A percentile compares a stretch with the other conserved stretches of the same genome.
These are phyloP conservation scores for Drosophila nikananu DNA, from an alignment of 1,140 invertebrate species.

Conservation along the genomic window DNA sequence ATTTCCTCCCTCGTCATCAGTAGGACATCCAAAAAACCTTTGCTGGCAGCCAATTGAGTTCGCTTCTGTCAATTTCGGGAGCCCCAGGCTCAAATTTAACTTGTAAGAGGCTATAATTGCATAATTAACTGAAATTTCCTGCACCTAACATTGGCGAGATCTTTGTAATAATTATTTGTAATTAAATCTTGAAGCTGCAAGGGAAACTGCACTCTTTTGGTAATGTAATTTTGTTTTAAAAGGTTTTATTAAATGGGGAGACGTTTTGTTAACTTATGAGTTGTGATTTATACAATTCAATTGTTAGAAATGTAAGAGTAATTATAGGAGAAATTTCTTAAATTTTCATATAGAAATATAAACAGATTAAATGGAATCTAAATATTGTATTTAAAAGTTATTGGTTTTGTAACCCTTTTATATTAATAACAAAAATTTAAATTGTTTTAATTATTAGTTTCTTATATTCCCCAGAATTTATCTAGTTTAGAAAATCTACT, in stretches of 20 bases:
- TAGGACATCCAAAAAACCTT: conserved; percentile 28
- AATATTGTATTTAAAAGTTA: background rate
- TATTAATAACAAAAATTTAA: background rate
- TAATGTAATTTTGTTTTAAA: background rate
- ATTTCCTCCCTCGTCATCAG: conserved; percentile 71
- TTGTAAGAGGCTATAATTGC: conserved; percentile 61
- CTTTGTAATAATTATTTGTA: conserved; percentile 7
- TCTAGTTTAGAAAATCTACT: background rate
- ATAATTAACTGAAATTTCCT: conserved; percentile 65
- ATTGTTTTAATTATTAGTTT: too few species aligned
- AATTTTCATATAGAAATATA: background rate
- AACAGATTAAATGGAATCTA: too few species aligned
- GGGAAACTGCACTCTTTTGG: background rate
- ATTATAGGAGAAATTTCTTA: background rate
- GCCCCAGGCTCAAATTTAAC: conserved; percentile 8
- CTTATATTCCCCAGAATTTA: background rate
- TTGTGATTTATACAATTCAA: background rate
- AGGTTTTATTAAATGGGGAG: background rate
- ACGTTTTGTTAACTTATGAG: background rate
- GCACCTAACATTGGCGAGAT: background rate
- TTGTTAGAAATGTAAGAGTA: background rate
- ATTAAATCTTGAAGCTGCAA: background rate
- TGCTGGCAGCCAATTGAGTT: conserved; percentile 30
- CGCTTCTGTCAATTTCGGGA: conserved; percentile 39
- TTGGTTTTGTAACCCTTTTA: background rate